Percentiles rank a stretch among this genome's conserved stretches.
phyloP scores from a whole-genome alignment of 30 jellyfish, hydroid and myxozoan species.

The Pelagia noctiluca region DNA sequence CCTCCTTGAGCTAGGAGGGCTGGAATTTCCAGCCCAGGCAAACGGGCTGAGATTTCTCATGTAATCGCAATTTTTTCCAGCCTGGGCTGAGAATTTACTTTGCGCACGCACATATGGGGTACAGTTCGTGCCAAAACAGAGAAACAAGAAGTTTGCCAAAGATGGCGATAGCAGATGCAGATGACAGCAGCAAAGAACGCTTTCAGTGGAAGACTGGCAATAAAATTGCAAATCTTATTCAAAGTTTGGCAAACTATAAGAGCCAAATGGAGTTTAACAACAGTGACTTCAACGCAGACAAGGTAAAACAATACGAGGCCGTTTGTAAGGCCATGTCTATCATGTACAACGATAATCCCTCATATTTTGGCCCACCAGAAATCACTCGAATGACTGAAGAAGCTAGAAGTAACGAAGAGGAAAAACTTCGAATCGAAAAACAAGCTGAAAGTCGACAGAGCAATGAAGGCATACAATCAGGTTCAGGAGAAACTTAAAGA shows the following conservation, averaged over 20 bases:
- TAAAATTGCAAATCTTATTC: slow-evolving; percentile 20
- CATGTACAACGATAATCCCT: slow-evolving; percentile 2
- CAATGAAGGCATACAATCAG: slow-evolving; percentile 53
- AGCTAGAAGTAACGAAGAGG: slow-evolving; percentile 33
- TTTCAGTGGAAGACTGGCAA: slow-evolving; percentile 15
- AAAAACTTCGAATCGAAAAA: slow-evolving; percentile 20
- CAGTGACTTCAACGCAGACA: slow-evolving; percentile 44
- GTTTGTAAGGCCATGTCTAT: slow-evolving; percentile 34
- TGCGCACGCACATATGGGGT: too few relatives aligned
- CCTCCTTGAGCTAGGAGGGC: too few relatives aligned
- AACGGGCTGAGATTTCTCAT: too few relatives aligned
- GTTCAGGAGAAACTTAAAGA: slow-evolving; percentile 75
- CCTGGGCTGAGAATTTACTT: too few relatives aligned
- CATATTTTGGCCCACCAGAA: slow-evolving; percentile 36
- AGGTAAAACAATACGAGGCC: slow-evolving; percentile 38
- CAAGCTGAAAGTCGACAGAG: slow-evolving; percentile 38
- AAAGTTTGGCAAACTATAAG: slow-evolving; percentile 10
- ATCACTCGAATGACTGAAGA: slow-evolving; percentile 26
- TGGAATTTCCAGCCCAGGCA: too few relatives aligned
- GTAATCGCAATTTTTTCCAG: too few relatives aligned
- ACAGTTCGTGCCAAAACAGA: slow-evolving; percentile 22
- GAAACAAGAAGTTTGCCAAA: background rate
- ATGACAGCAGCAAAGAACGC: slow-evolving; percentile 18
- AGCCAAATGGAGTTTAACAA: slow-evolving; percentile 32
- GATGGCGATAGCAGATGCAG: slow-evolving; percentile 5